Conservation (phyloP, 1,140 invertebrate species). For the Drosophila subpulchrella region DNA sequence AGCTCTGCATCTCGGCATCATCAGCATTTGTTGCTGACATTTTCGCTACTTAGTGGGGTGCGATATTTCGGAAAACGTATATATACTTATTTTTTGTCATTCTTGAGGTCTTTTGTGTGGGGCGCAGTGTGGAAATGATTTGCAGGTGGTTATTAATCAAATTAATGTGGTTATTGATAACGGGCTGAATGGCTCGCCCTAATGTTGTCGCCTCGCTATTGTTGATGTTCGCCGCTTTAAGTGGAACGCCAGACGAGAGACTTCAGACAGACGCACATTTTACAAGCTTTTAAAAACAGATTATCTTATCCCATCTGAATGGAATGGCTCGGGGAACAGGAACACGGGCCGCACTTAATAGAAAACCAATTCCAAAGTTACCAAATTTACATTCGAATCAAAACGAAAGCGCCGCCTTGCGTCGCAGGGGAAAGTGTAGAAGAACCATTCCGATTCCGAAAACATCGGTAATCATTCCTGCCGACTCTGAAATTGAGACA, state of each 20-base stretch:
- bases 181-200: conserved; percentile 38
- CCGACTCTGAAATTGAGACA: conserved; percentile 67
- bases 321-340: conserved; percentile 25
- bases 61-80: conserved; percentile 19
- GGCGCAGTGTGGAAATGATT: conserved; percentile 76
- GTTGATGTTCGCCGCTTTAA: conserved; percentile 42
- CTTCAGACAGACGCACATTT: conserved; percentile 53
- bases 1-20: conserved; percentile 47
- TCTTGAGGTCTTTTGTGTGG: conserved; percentile 60
- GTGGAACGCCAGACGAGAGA: conserved; percentile 38
- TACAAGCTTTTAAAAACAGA: conserved; percentile 73
- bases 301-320: conserved; percentile 72
- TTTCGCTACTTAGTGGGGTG: conserved; percentile 70
- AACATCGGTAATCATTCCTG: conserved; percentile 35
- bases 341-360: conserved; percentile 75
- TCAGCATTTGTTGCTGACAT: conserved; percentile 82
- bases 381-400: conserved; percentile 62
- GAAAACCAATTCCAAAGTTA: conserved; percentile 53
- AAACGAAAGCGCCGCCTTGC: conserved; percentile 59
- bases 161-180: conserved; percentile 84
- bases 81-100: conserved; percentile 44
- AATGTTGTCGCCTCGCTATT: conserved; percentile 58
- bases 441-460: conserved; percentile 25
- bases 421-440: neutral
- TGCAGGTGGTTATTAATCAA: conserved; percentile 84